Base-by-base conservation (phyloP, 2,113 vertebrate genomes). In the Mus spicilegus region DNA sequence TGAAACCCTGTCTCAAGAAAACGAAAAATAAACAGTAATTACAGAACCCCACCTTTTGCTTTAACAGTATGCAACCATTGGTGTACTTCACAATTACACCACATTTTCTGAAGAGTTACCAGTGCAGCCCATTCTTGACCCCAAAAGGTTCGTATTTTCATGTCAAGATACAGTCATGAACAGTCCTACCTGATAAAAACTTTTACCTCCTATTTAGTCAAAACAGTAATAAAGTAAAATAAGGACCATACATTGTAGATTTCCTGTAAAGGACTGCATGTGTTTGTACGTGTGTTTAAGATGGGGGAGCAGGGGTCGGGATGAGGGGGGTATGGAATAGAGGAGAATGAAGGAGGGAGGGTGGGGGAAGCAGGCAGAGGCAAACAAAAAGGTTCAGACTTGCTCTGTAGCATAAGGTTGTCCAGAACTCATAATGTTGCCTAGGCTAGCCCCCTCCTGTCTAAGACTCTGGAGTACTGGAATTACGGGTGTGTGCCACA, bases 181-280 rank as follows among this genome's bases (percentile, higher is more conserved):
- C 90, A 90, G 58, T 58, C 69, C 58, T 65, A 42, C 20, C 28
- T 63, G 30, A 70, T 24, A 13, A 96, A 65, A 94, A 86, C 5
- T 86, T 78, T 46, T 7, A 42, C 24, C 76, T 89, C 70, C 81
- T 69, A 72, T 33, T 93, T 90, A 86, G n/a, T 14, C 7, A 92
- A 75, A 73, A 95, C 58, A 69, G 46, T 28, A 36, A 94, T 73
- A 24, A 93, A 24, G 75, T 90, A 73, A 91, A 65, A 33, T 49
- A 77, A 95, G 26, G 4, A 81, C 70, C 24, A n/a, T 84, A 30
- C 0, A 73, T 49, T 90, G 72, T 76, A 73, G 80, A 93, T 76
- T 76, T 81, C 61, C 46, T 22, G 30, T 26, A 46, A 2, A 72
- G 36, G 2, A 28, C 72, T 46, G 20, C 12, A 11, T 11, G 11